Percentiles rank a stretch among this genome's conserved stretches.
These are phyloP conservation scores for Scotopteryx bipunctaria DNA, from an alignment of 2,888 invertebrate genomes.

Conservation along the genomic window DNA sequence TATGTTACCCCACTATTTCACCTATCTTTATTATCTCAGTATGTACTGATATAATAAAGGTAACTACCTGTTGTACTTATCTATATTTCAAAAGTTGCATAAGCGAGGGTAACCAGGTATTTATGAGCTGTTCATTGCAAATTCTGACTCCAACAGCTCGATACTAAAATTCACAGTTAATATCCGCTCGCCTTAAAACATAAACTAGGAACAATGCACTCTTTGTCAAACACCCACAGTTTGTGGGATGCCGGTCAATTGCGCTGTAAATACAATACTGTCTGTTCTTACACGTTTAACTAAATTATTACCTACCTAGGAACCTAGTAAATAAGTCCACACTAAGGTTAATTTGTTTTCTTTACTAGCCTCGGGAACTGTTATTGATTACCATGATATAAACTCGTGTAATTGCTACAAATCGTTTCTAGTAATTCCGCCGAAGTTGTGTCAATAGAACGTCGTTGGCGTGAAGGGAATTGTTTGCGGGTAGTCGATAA, in stretches of 20 bases:
- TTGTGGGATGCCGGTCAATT: constrained; percentile 22
- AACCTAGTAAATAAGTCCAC: no score
- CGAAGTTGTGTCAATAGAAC: constrained; percentile 48
- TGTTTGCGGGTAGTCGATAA: constrained; percentile 65
- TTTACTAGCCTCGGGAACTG: constrained; percentile 37
- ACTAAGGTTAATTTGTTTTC: constrained; percentile 38
- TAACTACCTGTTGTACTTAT: no score
- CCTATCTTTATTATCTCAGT: not conserved
- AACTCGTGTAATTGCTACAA: constrained; percentile 32
- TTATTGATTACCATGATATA: constrained; percentile 34
- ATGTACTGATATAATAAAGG: no score
- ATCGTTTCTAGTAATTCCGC: constrained; percentile 45
- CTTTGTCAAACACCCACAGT: constrained; percentile 36
- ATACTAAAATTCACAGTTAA: constrained; percentile 18
- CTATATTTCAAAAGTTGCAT: not conserved
- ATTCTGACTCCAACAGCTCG: constrained; percentile 14
- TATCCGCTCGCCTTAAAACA: constrained; percentile 32
- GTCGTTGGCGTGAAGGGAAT: constrained; percentile 47
- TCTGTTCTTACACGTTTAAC: constrained; percentile 36
- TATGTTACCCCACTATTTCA: no score
- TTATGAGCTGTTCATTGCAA: constrained; percentile 14
- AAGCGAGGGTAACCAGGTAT: not conserved
- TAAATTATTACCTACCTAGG: constrained; percentile 27
- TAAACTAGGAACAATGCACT: constrained; percentile 47
- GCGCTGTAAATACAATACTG: constrained; percentile 35